phyloP scores from a whole-genome alignment of 2,113 vertebrate genomes.

The Dasyprocta punctata region DNA sequence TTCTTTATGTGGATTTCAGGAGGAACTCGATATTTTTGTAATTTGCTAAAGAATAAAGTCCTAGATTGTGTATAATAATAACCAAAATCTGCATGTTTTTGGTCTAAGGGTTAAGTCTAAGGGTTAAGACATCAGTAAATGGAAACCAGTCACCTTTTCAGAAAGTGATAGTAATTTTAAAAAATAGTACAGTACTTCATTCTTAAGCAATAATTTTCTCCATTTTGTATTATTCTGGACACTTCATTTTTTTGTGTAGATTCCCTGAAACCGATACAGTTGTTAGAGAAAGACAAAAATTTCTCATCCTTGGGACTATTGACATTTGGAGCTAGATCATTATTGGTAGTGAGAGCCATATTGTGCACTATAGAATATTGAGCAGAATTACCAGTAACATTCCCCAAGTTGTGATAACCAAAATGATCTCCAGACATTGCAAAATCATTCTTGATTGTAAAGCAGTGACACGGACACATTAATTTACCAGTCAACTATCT shows the following conservation, averaged over 20 bases:
- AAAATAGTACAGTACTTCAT: conserved; percentile 11
- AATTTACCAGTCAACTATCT: not conserved
- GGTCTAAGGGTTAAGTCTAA: not conserved
- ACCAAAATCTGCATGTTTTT: not conserved
- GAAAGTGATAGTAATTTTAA: conserved; percentile 10
- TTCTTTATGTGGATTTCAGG: conserved; percentile 3
- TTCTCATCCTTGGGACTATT: not conserved
- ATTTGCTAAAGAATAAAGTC: conserved; percentile 41
- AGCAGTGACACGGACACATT: not conserved
- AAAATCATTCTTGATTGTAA: not conserved
- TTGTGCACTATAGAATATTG: not conserved
- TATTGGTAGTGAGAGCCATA: not conserved
- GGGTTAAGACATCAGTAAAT: not conserved
- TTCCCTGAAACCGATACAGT: not conserved
- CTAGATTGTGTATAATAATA: not conserved
- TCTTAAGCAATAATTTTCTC: conserved; percentile 10
- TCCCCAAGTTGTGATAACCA: not conserved
- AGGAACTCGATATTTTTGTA: conserved; percentile 39
- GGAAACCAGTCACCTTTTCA: not conserved
- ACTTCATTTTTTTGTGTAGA: conserved; percentile 35
- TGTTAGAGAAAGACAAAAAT: not conserved
- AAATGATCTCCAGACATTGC: not conserved
- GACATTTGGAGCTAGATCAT: not conserved
- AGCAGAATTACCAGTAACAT: not conserved
- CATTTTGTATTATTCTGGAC: conserved; percentile 21